Evolutionary conservation across 2,113 vertebrate genomes (phyloP), one percentile per base, ranked within the genome.

Genomic region (Rhabdomys dilectus): DNA sequence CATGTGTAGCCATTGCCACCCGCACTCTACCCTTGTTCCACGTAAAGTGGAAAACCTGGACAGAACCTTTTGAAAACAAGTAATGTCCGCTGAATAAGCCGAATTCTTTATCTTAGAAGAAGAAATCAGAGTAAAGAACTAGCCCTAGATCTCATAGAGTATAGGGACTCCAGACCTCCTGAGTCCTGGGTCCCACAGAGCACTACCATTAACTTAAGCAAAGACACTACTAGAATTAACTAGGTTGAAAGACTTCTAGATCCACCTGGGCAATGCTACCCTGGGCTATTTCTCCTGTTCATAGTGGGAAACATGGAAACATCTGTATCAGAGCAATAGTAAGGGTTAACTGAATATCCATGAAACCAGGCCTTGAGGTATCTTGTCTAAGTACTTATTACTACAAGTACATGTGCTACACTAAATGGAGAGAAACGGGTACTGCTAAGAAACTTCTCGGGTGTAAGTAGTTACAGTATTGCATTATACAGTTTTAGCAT

Each of bases 91-190:
- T 58, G 80, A 45, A 85, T 39, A 91, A 86, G 22, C 51, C 15
- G 91, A 73, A 87, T 26, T 89, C 36, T 64, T 92, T 78, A 78
- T 87, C 13, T 89, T 77, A 60, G 12, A 87, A 96, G 81, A 81
- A 96, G 90, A 96, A 95, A 94, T 4, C 80, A 87, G 36, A 8
- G 26, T 73, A 91, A 17, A 76, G 31, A 81, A 90, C 36, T 84
- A 92, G 21, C 7, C 26, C 56, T 58, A 84, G 58, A 75, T 75
- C 19, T n/a, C 56, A 80, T 2, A 84, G 42, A 76, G 70, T 72
- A 91, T 15, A 75, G 29, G 88, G 72, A 92, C n/a, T 90, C 17
- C 16, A 81, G 56, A 17, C 34, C 48, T 94, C 88, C 62, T 87
- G 19, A 31, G 45, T 85, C 34, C 24, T 81, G 26, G 42, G 68